phyloP scores from a whole-genome alignment of 1,140 invertebrate species.

The Drosophila baimaii region DNA sequence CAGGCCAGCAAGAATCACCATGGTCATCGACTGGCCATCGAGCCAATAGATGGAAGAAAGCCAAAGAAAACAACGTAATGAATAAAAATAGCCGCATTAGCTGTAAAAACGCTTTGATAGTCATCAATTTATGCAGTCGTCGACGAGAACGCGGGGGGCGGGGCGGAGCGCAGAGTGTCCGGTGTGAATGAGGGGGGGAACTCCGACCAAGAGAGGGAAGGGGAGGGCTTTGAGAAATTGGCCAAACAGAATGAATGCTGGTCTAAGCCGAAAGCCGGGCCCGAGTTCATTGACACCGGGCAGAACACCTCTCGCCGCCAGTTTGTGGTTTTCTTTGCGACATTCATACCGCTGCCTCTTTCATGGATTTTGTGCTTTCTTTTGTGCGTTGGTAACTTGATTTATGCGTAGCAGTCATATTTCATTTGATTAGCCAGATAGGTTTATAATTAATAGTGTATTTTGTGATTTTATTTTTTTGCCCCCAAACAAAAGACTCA shows the following conservation, averaged over 20 bases:
- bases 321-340: constrained; percentile 57
- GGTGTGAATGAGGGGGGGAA: constrained; percentile 23
- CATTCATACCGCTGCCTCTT: constrained; percentile 52
- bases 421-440: constrained; percentile 67
- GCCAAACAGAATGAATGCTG: constrained; percentile 64
- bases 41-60: constrained; percentile 71
- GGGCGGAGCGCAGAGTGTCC: constrained; percentile 12
- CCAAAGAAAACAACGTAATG: constrained; percentile 79
- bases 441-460: constrained; percentile 28
- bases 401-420: constrained; percentile 55
- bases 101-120: constrained; percentile 81
- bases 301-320: constrained; percentile 10
- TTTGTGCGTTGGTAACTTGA: constrained; percentile 59
- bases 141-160: background rate
- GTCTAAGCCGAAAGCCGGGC: constrained; percentile 67
- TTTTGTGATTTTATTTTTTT: constrained; percentile 9
- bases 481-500: constrained; percentile 54
- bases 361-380: constrained; percentile 57
- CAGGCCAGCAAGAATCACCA: constrained; percentile 27
- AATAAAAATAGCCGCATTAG: constrained; percentile 83
- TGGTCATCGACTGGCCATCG: constrained; percentile 45
- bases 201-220: constrained; percentile 14
- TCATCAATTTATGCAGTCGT: constrained; percentile 71
- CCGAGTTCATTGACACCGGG: constrained; percentile 74
- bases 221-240: constrained; percentile 74